A percentile compares a stretch with the other conserved stretches of the same genome.
Conservation (phyloP, 2,113 vertebrate genomes). For the Proteles cristata region DNA sequence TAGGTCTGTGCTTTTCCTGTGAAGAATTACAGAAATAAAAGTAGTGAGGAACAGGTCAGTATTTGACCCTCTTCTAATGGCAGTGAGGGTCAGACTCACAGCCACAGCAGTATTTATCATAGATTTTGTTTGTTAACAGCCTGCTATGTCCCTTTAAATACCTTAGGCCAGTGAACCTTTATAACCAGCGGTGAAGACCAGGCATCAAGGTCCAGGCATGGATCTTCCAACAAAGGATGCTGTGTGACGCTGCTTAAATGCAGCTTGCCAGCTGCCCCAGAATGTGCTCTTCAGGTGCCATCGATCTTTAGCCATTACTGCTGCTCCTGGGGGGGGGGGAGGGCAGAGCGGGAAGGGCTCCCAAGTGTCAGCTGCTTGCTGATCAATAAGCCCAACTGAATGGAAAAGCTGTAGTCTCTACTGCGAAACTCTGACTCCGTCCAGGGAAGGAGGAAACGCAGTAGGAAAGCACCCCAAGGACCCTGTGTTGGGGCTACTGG, state of each 20-base stretch:
- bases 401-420: neutral
- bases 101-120: neutral
- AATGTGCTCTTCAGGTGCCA: constrained; percentile 50
- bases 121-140: neutral
- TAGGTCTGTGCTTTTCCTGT: neutral
- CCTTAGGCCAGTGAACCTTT: neutral
- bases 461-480: neutral
- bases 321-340: neutral
- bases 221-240: neutral
- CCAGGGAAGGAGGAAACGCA: neutral
- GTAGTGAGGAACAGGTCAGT: neutral
- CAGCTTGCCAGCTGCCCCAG: constrained; percentile 52
- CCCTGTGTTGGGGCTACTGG: neutral
- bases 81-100: neutral
- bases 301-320: constrained; percentile 72
- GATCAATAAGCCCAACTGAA: constrained; percentile 46
- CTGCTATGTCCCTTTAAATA: neutral
- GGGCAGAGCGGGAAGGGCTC: neutral
- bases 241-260: neutral
- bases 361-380: constrained; percentile 24
- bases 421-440: accelerated
- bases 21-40: neutral
- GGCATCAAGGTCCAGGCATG: neutral
- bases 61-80: neutral
- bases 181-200: neutral